Conservation (phyloP, 2,113 vertebrate genomes). For the Bagarius yarrelli region DNA sequence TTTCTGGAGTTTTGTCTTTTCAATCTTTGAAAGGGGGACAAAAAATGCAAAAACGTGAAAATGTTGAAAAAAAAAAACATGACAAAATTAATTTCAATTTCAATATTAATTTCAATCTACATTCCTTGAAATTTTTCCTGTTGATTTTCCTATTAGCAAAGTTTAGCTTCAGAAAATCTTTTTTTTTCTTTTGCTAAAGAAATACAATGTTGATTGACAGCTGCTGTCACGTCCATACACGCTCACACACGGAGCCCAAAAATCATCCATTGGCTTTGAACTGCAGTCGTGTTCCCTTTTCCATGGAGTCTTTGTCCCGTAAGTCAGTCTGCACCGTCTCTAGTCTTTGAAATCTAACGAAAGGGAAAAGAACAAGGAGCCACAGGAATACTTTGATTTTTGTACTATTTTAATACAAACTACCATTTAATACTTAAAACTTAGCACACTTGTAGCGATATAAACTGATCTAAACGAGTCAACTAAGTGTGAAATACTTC, state of each 20-base stretch:
- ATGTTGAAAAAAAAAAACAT: no score
- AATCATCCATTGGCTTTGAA: slow-evolving; percentile 30
- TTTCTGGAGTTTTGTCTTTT: background rate
- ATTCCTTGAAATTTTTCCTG: background rate
- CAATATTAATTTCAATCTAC: background rate
- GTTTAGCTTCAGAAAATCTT: background rate
- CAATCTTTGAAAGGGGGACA: no score
- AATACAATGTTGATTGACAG: slow-evolving; percentile 20
- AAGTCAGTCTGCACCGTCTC: slow-evolving; percentile 16
- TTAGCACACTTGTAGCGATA: background rate
- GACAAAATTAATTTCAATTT: no score
- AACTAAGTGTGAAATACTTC: background rate
- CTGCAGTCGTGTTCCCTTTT: slow-evolving; percentile 21
- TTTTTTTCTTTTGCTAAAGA: slow-evolving; percentile 12
- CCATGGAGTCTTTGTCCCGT: slow-evolving; percentile 19
- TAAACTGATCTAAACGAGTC: background rate
- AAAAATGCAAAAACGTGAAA: no score
- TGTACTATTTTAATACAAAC: background rate
- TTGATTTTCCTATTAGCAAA: background rate
- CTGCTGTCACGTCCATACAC: slow-evolving; percentile 21
- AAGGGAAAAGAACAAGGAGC: slow-evolving; percentile 14
- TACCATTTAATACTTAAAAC: background rate
- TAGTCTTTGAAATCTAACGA: slow-evolving; percentile 40
- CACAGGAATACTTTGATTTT: slow-evolving; percentile 29
- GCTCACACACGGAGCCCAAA: slow-evolving; percentile 37